Percentiles rank a stretch among this genome's conserved stretches.
Conservation (phyloP, 2,797 vertebrate species). For the Diglossa cyanea region DNA sequence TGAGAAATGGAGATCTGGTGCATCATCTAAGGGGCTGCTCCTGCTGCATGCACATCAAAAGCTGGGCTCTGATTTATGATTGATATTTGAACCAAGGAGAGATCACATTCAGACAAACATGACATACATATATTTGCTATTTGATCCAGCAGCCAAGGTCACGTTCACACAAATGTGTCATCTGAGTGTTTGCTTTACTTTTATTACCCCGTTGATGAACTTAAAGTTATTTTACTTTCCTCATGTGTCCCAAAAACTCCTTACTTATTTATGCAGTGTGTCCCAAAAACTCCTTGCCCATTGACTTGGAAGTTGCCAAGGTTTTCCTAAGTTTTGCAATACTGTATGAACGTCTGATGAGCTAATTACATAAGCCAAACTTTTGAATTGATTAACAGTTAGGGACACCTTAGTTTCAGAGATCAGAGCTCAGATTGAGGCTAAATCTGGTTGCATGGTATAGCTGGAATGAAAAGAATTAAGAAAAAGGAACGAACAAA, state of each 20-base stretch:
- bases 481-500: neutral
- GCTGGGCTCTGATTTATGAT: conserved; percentile 14
- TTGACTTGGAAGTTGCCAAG: neutral
- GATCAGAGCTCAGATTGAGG: neutral
- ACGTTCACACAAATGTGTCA: conserved; percentile 8
- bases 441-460: neutral
- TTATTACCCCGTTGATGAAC: neutral
- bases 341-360: neutral
- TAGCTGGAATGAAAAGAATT: neutral
- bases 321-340: neutral
- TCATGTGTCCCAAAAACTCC: neutral
- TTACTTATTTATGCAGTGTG: neutral
- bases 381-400: neutral
- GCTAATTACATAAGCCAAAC: neutral
- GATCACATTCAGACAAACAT: neutral
- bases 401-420: neutral
- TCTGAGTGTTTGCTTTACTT: neutral
- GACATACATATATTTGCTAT: neutral
- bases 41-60: neutral
- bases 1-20: neutral
- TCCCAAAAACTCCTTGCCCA: neutral
- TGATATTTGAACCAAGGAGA: conserved; percentile 29
- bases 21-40: neutral
- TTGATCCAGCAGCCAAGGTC: conserved; percentile 34
- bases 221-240: neutral